Evolutionary conservation across 2,113 vertebrate species (phyloP).

Genomic region (Himantopus leucocephalus): DNA sequence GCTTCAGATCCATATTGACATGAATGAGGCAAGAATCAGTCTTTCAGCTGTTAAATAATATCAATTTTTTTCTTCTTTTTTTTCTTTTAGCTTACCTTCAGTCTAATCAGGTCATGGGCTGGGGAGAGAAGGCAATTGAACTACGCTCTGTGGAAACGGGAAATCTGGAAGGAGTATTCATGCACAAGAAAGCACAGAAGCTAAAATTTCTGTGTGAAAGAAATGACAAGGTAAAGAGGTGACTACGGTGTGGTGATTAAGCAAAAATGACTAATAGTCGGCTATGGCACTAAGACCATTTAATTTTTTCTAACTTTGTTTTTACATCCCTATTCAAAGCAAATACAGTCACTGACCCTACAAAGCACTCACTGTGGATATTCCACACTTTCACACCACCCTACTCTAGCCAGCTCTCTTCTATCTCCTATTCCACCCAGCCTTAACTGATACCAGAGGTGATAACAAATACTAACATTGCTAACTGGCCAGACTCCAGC

Average conservation of each 20-base stretch:
- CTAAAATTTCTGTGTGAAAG: slow-evolving; percentile 95
- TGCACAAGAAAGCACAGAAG: slow-evolving; percentile 95
- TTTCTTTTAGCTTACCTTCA: slow-evolving; percentile 86
- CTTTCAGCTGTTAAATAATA: neutral
- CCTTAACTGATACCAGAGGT: neutral
- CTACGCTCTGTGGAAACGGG: slow-evolving; percentile 86
- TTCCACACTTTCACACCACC: neutral
- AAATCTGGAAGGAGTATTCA: slow-evolving; percentile 90
- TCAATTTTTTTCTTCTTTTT: neutral
- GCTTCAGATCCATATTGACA: neutral
- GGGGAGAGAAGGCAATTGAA: slow-evolving; percentile 95
- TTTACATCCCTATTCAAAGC: neutral
- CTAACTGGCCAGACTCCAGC: neutral
- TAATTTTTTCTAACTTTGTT: neutral
- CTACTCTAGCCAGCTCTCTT: neutral
- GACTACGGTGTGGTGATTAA: neutral
- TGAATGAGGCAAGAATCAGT: neutral
- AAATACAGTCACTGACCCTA: neutral
- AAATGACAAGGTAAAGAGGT: slow-evolving; percentile 89
- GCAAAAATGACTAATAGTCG: neutral
- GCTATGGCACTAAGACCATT: neutral
- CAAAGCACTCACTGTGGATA: neutral
- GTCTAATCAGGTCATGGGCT: slow-evolving; percentile 95
- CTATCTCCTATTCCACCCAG: neutral
- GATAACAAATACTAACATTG: neutral